phyloP scores from a whole-genome alignment of 2,113 vertebrate species.

The Lagopus muta region DNA sequence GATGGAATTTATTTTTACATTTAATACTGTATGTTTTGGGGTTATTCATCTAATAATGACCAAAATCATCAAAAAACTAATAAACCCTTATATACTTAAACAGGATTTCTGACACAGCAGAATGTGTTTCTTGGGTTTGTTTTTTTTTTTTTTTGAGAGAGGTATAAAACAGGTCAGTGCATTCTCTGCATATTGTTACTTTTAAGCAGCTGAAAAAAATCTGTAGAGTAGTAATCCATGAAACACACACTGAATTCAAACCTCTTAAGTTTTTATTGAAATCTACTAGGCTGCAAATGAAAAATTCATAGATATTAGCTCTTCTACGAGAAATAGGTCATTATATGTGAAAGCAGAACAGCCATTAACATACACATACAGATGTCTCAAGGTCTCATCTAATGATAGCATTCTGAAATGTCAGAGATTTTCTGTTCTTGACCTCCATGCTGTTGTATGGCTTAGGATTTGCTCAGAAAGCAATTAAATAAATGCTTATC shows the following conservation, averaged over 20 bases:
- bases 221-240: constrained; percentile 6
- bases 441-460: constrained; percentile 14
- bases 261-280: constrained; percentile 20
- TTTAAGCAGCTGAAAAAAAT: not conserved
- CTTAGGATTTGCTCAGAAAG: constrained; percentile 43
- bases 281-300: constrained; percentile 45
- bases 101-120: not conserved
- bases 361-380: not conserved
- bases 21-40: not conserved
- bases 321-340: constrained; percentile 47
- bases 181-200: not conserved
- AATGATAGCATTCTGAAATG: constrained; percentile 30
- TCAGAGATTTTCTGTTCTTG: constrained; percentile 27
- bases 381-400: constrained; percentile 51
- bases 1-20: not conserved
- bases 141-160: not conserved
- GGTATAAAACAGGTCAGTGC: not conserved
- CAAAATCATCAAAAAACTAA: not conserved
- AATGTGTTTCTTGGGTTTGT: not conserved
- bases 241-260: not conserved
- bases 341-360: constrained; percentile 35
- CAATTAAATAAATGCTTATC: constrained; percentile 36
- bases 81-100: not conserved
- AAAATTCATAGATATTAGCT: constrained; percentile 49
- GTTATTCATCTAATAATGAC: not conserved